Evolutionary conservation across 2,797 vertebrate genomes (phyloP), one percentile per base, ranked within the genome.

Genomic region (Eulemur mongoz): DNA sequence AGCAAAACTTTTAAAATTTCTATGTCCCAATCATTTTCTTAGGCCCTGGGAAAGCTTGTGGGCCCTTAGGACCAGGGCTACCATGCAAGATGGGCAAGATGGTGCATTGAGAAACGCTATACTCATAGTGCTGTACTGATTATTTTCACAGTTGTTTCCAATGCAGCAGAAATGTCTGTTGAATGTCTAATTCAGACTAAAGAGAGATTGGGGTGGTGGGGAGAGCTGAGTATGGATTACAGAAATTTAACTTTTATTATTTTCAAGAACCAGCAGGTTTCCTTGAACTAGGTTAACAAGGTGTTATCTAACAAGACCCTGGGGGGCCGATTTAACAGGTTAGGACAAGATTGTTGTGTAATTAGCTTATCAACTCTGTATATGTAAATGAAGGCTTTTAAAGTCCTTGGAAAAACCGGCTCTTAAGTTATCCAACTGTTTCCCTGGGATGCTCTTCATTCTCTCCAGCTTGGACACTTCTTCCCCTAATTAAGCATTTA

Each of bases 301-400:
- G 91, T 96, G 93, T 84, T 94, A 92, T 93, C 96, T 97, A 93
- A 96, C 35, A 93, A 95, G 96, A 81, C 95, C 89, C 57, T 57
- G 81, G 96, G 95, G 94, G 97, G 79, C 82, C 59, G 80, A 93
- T 95, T 86, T 67, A 72, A 89, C 20, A 67, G 35, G 48, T 96
- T 95, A 94, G 96, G 96, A 93, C 94, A 93, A 93, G 94, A 97
- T 89, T 93, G 93, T 78, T 95, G 91, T 86, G 93, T 94, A 97
- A 95, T 97, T 97, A 97, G 91, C 93, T 96, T 94, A 95, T 96
- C 96, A 96, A 94, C 89, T 96, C 91, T 61, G 32, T 70, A 45
- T 96, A 95, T 91, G 85, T 93, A 96, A 97, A 97, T 95, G 86
- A 96, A 89, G 73, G 91, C 96, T 96, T 97, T 96, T 94, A 95